A percentile compares a stretch with the other conserved stretches of the same genome.
Evolutionary conservation across 2,797 vertebrate species (phyloP).

Genomic region (Pygocentrus nattereri): DNA sequence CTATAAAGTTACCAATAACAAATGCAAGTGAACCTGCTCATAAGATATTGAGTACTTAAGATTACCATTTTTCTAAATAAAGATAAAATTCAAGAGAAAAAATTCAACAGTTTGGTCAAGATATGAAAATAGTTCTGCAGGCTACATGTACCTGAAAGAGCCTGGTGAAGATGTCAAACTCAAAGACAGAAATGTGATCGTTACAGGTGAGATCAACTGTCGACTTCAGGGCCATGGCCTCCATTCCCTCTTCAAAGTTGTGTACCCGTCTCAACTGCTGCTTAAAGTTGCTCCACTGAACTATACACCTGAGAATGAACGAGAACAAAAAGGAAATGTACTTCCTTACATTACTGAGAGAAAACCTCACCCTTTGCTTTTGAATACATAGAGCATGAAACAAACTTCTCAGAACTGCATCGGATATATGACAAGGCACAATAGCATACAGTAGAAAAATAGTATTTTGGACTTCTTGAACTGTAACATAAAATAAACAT

Average conservation of each 20-base stretch:
- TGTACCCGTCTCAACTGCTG: slow-evolving; percentile 77
- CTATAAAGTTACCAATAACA: too few relatives aligned
- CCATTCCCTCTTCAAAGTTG: slow-evolving; percentile 80
- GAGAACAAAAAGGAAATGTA: background rate
- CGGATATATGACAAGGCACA: background rate
- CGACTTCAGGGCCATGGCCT: slow-evolving; percentile 85
- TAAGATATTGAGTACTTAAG: too few relatives aligned
- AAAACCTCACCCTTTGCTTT: background rate
- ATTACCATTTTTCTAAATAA: too few relatives aligned
- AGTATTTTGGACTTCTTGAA: background rate
- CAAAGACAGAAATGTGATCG: slow-evolving; percentile 86
- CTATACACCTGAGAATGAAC: slow-evolving; percentile 78
- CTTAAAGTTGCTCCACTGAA: slow-evolving; percentile 84
- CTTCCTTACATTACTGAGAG: background rate
- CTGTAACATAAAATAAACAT: background rate
- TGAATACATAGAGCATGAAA: background rate
- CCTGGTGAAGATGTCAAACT: slow-evolving; percentile 91
- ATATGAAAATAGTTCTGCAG: background rate
- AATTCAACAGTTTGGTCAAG: too few relatives aligned
- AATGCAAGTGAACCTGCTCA: too few relatives aligned
- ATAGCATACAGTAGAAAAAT: background rate
- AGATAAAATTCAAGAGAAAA: too few relatives aligned
- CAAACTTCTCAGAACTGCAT: background rate
- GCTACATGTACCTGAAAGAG: slow-evolving; percentile 85
- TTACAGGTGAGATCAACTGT: slow-evolving; percentile 90